Evolutionary conservation across 30 jellyfish, hydroid and myxozoan genomes (phyloP).

Genomic region (Euphysa ruthae): DNA sequence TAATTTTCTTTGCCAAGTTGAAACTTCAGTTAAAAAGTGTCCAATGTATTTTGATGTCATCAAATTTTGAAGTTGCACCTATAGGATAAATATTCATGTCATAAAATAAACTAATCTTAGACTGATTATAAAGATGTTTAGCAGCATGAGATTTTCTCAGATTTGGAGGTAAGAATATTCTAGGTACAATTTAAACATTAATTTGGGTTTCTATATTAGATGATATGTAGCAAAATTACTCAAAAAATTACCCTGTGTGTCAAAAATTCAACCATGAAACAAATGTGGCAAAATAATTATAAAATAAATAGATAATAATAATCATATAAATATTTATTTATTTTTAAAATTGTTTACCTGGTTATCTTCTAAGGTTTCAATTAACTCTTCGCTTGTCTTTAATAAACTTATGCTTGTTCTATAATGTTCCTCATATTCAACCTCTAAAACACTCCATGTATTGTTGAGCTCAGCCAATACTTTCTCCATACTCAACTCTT

Average conservation of each 20-base stretch:
- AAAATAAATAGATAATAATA: not conserved
- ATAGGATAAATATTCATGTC: no score
- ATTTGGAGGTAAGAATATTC: no score
- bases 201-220: no score
- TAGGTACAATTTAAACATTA: no score
- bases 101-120: not conserved
- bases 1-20: conserved; percentile 88
- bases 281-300: no score
- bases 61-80: conserved; percentile 95
- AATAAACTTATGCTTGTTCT: conserved; percentile 69
- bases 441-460: conserved; percentile 89
- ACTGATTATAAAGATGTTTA: no score
- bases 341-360: conserved; percentile 42
- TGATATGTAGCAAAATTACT: no score
- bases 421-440: conserved; percentile 78
- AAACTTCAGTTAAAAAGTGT: conserved; percentile 82
- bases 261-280: no score
- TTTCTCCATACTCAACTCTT: conserved; percentile 92
- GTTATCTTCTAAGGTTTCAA: conserved; percentile 89
- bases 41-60: conserved; percentile 94
- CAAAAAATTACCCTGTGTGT: no score
- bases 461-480: conserved; percentile 78
- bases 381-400: conserved; percentile 86
- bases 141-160: no score
- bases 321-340: not conserved